Conservation (phyloP, 2,113 vertebrate species). For the Speoplatyrhinus poulsoni region DNA sequence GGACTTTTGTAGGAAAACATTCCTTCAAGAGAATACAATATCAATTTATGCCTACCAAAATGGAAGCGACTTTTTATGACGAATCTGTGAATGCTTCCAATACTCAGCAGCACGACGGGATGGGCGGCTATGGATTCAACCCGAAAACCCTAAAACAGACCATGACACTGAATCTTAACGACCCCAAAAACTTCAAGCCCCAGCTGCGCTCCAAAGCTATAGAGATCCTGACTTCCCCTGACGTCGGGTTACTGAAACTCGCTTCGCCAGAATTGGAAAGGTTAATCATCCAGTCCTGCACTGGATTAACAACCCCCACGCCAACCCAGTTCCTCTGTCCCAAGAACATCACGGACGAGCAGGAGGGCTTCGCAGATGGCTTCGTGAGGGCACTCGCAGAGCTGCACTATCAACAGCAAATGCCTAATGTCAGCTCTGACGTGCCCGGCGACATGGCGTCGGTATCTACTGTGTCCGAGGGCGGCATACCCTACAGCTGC, state of each 20-base stretch:
- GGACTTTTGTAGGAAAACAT: constrained; percentile 28
- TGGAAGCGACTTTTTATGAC: constrained; percentile 98
- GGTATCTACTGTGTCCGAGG: constrained; percentile 62
- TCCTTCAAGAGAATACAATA: background rate
- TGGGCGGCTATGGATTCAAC: constrained; percentile 85
- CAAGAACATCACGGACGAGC: constrained; percentile 75
- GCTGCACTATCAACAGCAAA: constrained; percentile 86
- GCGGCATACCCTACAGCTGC: constrained; percentile 79
- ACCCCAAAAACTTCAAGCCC: constrained; percentile 90
- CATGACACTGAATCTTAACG: constrained; percentile 92
- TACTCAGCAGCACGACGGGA: constrained; percentile 79
- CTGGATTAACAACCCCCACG: constrained; percentile 90
- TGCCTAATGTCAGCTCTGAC: constrained; percentile 78
- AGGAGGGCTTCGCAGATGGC: constrained; percentile 75
- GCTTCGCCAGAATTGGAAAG: constrained; percentile 94
- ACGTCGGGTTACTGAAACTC: constrained; percentile 91
- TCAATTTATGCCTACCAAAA: constrained; percentile 89
- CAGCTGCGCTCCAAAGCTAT: constrained; percentile 88
- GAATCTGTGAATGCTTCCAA: constrained; percentile 88
- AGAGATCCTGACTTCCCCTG: constrained; percentile 91
- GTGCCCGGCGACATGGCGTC: constrained; percentile 69
- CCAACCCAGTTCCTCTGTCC: constrained; percentile 83
- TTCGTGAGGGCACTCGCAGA: constrained; percentile 72
- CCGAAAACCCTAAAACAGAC: constrained; percentile 90
- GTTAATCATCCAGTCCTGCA: constrained; percentile 96